These are phyloP conservation scores for Belonocnema kinseyi DNA, from an alignment of 1,140 invertebrate species.

Conservation along the genomic window DNA sequence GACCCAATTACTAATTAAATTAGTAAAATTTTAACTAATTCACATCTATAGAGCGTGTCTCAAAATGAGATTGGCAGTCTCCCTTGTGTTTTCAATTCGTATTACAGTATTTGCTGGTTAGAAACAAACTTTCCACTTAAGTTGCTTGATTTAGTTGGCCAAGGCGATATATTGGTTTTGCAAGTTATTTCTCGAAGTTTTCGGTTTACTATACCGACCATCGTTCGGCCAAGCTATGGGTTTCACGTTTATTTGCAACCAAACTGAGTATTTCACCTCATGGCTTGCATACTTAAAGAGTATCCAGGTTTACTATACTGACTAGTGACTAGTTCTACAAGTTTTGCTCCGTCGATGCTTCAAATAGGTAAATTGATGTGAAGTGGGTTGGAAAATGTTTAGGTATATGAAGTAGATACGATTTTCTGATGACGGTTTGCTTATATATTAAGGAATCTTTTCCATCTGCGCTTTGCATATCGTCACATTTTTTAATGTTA, in stretches of 20 bases:
- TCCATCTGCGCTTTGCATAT: neutral
- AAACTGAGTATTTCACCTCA: conserved; percentile 58
- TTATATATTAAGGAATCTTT: neutral
- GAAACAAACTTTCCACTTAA: conserved; percentile 68
- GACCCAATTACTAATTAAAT: too few relatives aligned
- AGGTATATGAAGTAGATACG: neutral
- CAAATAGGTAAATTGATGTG: neutral
- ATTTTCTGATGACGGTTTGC: conserved; percentile 24
- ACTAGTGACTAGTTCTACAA: conserved; percentile 1
- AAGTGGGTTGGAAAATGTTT: neutral
- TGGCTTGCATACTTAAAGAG: conserved; percentile 50
- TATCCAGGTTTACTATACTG: conserved; percentile 39
- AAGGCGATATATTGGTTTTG: conserved; percentile 63
- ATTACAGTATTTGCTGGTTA: conserved; percentile 62
- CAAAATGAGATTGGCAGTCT: conserved; percentile 43
- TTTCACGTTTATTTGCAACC: conserved; percentile 63
- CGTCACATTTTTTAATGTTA: neutral
- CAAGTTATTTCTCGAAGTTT: conserved; percentile 66
- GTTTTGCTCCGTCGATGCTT: neutral
- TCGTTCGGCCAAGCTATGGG: conserved; percentile 48
- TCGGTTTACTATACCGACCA: conserved; percentile 41
- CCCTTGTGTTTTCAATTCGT: conserved; percentile 56
- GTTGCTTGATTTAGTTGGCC: conserved; percentile 67
- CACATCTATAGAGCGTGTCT: neutral
- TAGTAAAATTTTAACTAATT: neutral